Conservation (phyloP, 2,888 invertebrate species). For the Melanophora roralis region DNA sequence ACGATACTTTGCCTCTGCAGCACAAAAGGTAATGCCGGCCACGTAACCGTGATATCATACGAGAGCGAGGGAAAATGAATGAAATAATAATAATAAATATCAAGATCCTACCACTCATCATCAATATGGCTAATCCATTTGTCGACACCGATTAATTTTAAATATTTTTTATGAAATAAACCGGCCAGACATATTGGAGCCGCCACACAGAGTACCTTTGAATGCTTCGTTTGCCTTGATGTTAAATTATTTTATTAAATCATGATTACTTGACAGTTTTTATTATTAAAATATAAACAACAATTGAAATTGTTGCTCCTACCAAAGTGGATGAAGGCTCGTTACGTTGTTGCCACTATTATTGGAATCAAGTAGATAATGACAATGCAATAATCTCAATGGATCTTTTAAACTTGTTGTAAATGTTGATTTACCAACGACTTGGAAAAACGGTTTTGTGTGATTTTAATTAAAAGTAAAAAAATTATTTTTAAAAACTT, state of each 20-base stretch:
- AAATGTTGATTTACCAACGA: too few species aligned
- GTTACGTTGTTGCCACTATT: slow-evolving; percentile 39
- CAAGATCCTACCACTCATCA: slow-evolving; percentile 29
- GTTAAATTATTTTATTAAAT: slow-evolving; percentile 36
- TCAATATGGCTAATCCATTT: slow-evolving; percentile 63
- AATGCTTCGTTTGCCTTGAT: neutral
- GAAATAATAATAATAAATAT: neutral
- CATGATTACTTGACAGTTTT: slow-evolving; percentile 51
- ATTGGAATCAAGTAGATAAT: slow-evolving; percentile 1
- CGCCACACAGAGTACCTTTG: slow-evolving; percentile 1
- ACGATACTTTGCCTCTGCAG: neutral
- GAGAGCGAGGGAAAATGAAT: neutral
- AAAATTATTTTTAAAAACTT: neutral
- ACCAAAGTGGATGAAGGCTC: slow-evolving; percentile 9
- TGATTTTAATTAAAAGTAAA: too few species aligned
- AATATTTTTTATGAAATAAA: neutral
- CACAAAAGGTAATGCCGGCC: neutral
- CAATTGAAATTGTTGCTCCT: slow-evolving; percentile 21
- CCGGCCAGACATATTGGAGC: slow-evolving; percentile 62
- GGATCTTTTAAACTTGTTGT: too few species aligned
- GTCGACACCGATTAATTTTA: slow-evolving; percentile 30
- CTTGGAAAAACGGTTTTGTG: neutral
- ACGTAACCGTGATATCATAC: neutral
- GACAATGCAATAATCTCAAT: neutral
- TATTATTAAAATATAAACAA: neutral